phyloP scores from a whole-genome alignment of 1,140 invertebrate species.

The Brachionus plicatilis region DNA sequence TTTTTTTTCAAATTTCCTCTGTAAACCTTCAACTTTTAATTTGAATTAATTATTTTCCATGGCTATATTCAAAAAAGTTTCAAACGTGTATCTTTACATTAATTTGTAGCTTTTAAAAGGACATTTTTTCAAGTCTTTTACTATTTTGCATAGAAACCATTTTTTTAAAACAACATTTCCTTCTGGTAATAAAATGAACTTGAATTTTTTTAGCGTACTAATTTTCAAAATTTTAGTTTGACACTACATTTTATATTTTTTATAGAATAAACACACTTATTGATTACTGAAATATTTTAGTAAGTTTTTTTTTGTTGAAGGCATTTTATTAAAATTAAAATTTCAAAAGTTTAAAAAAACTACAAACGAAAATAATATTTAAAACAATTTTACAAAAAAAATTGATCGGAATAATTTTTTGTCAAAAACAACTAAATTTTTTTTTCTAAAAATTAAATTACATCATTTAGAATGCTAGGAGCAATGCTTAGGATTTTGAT shows the following conservation, averaged over 20 bases:
- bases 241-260: background rate
- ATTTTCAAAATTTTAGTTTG: too few species aligned
- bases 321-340: background rate
- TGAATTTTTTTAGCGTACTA: background rate
- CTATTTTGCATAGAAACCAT: background rate
- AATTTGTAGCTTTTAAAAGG: background rate
- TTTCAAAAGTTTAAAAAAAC: background rate
- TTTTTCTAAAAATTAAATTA: background rate
- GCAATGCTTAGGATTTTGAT: background rate
- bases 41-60: conserved; percentile 36
- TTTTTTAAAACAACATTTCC: background rate
- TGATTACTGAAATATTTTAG: background rate
- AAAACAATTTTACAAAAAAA: background rate
- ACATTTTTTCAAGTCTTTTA: conserved; percentile 10
- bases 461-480: background rate
- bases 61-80: background rate
- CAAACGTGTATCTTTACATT: background rate
- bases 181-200: background rate
- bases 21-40: background rate
- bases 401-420: background rate
- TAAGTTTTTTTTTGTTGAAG: background rate
- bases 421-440: background rate
- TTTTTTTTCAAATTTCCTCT: background rate
- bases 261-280: background rate
- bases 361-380: background rate